Evolutionary conservation across 2,888 invertebrate species (phyloP), one percentile per base, ranked within the genome.

Genomic region (Acanthoscelides obtectus): DNA sequence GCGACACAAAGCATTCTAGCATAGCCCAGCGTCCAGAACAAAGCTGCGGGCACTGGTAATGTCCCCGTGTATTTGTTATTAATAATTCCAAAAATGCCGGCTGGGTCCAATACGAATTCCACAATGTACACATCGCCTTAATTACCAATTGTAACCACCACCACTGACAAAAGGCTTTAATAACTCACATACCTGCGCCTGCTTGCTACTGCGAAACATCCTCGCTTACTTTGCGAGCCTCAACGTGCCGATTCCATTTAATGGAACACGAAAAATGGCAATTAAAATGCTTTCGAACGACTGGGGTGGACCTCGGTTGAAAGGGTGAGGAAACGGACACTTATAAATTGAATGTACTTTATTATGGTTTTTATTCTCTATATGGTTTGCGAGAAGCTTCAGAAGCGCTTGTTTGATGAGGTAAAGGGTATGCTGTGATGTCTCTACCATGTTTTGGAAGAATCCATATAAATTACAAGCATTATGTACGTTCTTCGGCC

Each of bases 21-120:
- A 45, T 45, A 45, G 5, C 45, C 6, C 17, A 45, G 5, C 45
- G 1, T 12, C 8, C 45, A 17, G 5, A 6, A 45, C 45, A 45
- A 45, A 45, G 45, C 45, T 80, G 77, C 79, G 78, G 70, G 76
- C 45, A 45, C 45, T 17, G 45, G 45, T 75, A 80, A 78, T 80
- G 78, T 79, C 72, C 76, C 65, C 73, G 63, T 71, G 69, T 71
- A 73, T 74, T 45, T 77, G 77, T 78, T 77, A 81, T 80, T 80
- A 80, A 81, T 80, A 79, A 80, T 80, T 76, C 80, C 79, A 80
- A 81, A 81, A 81, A 81, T 80, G 77, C 77, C 75, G 76, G 45
- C 45, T 45, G 45, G 75, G 77, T 75, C 75, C 45, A 12, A 75
- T 76, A 72, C 72, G 75, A 78, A 81, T 80, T 80, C 81, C 81